A percentile compares a stretch with the other conserved stretches of the same genome.
phyloP scores from a whole-genome alignment of 2,113 vertebrate species.

The Aegotheles bennettii region DNA sequence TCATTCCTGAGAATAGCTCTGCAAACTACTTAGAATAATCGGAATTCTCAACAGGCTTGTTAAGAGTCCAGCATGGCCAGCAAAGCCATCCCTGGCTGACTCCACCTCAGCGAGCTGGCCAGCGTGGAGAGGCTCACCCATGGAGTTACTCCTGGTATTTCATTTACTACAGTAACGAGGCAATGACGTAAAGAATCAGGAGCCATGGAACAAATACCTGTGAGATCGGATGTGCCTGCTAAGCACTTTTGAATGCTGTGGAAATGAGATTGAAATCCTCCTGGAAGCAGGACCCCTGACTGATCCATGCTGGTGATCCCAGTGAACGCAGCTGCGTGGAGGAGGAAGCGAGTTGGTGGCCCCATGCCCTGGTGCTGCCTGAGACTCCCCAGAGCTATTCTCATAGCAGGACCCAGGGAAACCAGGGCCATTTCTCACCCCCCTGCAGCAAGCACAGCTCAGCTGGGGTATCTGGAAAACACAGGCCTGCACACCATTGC shows the following conservation, averaged over 20 bases:
- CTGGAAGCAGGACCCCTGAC: not conserved
- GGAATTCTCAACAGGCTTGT: not conserved
- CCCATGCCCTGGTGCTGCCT: not conserved
- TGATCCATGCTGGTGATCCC: not conserved
- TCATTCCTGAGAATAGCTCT: not conserved
- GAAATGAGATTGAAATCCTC: not conserved
- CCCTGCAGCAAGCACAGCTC: not conserved
- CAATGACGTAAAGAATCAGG: not conserved
- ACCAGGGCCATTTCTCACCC: fast-evolving
- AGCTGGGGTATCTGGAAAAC: not conserved
- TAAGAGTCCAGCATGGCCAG: not conserved
- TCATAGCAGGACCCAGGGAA: fast-evolving
- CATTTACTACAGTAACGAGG: not conserved
- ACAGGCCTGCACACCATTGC: not conserved
- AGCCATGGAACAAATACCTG: not conserved
- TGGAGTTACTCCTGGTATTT: not conserved
- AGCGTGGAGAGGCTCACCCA: fast-evolving
- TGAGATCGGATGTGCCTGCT: not conserved
- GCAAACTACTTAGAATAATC: not conserved
- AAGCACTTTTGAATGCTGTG: not conserved
- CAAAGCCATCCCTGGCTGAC: not conserved
- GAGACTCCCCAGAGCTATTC: not conserved
- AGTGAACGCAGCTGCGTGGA: not conserved
- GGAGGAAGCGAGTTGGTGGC: not conserved
- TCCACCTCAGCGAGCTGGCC: not conserved